Evolutionary conservation across 2,888 invertebrate genomes (phyloP), one percentile per base, ranked within the genome.

Genomic region (Agonopterix subpropinquella): DNA sequence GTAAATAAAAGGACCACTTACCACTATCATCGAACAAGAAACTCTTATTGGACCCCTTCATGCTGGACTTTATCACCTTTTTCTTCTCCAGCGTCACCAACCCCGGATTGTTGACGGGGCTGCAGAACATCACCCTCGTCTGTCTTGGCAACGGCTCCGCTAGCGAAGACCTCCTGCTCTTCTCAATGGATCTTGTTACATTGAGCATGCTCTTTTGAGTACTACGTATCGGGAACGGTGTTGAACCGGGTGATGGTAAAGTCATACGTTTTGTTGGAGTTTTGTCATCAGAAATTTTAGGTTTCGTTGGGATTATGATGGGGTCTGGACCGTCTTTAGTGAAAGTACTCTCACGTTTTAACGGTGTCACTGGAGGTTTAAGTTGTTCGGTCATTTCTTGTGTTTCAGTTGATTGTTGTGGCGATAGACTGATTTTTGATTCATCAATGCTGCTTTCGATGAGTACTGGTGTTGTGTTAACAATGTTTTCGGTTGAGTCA

Each of bases 41-140:
- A 59, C 87, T 89, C 61, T 89, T 89, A 44, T 80, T 85, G 1
- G 88, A 88, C 2, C 88, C 88, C 51, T 89, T 89, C 53, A 89
- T 62, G 47, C 78, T 89, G 1, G 89, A 89, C 55, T 89, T 89
- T 49, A 89, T 85, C 11, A 88, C 62, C 53, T 80, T 85, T 42
- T 63, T 70, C 50, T 74, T 79, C 52, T 76, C 72, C 48, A 77
- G 78, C 1, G 62, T 64, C 1, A 64, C 62, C 0, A 68, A 57
- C 0, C 54, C 59, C 0, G 77, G 75, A 45, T 74, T 77, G 52
- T 83, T 74, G 1, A 77, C 68, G 0, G 88, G 86, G 51, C 86
- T 87, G 61, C 86, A 85, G 62, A 89, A 89, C 84, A 84, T 86
- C 3, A 89, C 89, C 55, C 61, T 73, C 0, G 84, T 80, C 3